Base-by-base conservation (phyloP, 2,888 invertebrate species). In the Tanytarsus gracilentus region DNA sequence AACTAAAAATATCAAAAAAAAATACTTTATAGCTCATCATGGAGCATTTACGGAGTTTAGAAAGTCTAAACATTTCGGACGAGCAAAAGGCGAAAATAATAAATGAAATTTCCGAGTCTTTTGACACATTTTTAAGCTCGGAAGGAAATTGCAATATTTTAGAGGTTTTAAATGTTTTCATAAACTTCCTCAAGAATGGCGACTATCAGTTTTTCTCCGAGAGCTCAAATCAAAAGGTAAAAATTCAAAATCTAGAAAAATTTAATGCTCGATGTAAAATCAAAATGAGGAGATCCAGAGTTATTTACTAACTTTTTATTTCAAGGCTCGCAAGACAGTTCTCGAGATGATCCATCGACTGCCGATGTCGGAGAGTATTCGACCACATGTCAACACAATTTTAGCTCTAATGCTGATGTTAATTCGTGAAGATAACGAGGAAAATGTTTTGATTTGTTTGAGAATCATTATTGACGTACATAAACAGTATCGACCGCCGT, bases 401-500 rank as follows among this genome's bases (percentile, higher is more conserved):
- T 79, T 97, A 51, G 84, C 87, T 53, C 75, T 95, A 21, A 91
- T 96, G 85, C 80, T 98, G 64, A 90, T 92, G 71, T 76, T 98
- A 56, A 80, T 94, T 69, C 91, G 93, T 77, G 86, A 86, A 50
- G 99, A 99, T 71, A 99, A 99, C 75, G 99, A 99, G 72, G 97
- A 97, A 71, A 99, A 99, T 78, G 97, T 96, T 6, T 76, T 97
- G 58, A 90, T 98, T 3, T 95, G 96, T 68, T 77, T 99, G 61
- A 85, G 97, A 68, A 94, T 99, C 63, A 94, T 99, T 66, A 95
- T 96, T 71, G 99, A 99, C 70, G 78, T 97, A 30, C 96, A 97
- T 70, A 98, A 97, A 73, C 91, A 93, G 68, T 96, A 88, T 72
- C 81, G 95, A 63, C 97, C 97, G 14, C 80, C 85, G 6, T 95